Percentiles rank a stretch among this genome's conserved stretches.
These are phyloP conservation scores for Myotis pilosus DNA, from an alignment of 2,797 vertebrate genomes.

Conservation along the genomic window DNA sequence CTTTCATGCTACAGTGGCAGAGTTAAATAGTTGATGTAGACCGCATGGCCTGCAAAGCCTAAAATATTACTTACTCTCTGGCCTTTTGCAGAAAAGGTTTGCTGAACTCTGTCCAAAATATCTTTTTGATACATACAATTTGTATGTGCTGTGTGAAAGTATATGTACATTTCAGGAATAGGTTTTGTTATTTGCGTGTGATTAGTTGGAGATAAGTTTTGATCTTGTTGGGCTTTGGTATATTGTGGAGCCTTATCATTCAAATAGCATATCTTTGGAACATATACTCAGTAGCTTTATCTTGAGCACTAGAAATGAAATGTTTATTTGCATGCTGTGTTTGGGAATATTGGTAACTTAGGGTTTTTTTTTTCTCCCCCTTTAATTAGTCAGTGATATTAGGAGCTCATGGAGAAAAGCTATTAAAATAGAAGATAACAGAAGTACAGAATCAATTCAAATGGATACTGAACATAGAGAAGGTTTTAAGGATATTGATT, in stretches of 20 bases:
- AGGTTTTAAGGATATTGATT: not conserved
- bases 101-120: not conserved
- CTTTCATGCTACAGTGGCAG: not conserved
- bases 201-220: constrained; percentile 18
- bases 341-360: constrained; percentile 56
- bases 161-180: constrained; percentile 14
- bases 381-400: constrained; percentile 82
- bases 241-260: not conserved
- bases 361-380: not conserved
- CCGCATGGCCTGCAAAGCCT: not conserved
- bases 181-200: constrained; percentile 28
- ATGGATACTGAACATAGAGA: not conserved
- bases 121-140: not conserved
- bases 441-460: constrained; percentile 2
- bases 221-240: constrained; percentile 8
- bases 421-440: constrained; percentile 67
- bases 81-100: not conserved
- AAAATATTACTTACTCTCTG: constrained; percentile 23
- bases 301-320: constrained; percentile 27
- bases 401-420: constrained; percentile 84
- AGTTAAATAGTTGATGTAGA: constrained; percentile 5
- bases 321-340: constrained; percentile 27
- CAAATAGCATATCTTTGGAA: not conserved
- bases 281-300: constrained; percentile 2
- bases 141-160: not conserved